Evolutionary conservation across 2,888 invertebrate genomes (phyloP).

Genomic region (Synanthedon andrenaeformis): DNA sequence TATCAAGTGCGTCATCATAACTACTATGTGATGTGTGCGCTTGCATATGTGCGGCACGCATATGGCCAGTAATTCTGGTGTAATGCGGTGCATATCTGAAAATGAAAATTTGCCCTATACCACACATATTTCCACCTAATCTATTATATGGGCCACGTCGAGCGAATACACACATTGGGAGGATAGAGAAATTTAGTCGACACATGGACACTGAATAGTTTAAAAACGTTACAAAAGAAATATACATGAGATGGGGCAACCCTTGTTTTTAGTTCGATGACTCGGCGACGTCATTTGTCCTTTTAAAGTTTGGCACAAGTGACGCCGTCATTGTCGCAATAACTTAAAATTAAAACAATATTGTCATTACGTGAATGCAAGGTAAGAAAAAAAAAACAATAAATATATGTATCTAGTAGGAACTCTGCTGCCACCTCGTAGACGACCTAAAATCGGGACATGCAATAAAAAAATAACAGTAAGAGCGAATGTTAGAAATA

Average conservation of each 20-base stretch:
- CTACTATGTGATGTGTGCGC: constrained; percentile 70
- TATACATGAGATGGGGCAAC: constrained; percentile 71
- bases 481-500: constrained; percentile 50
- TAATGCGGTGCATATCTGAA: constrained; percentile 71
- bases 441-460: constrained; percentile 54
- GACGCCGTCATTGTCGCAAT: constrained; percentile 30
- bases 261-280: constrained; percentile 58
- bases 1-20: constrained; percentile 66
- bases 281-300: constrained; percentile 34
- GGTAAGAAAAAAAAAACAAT: constrained; percentile 19
- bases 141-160: constrained; percentile 38
- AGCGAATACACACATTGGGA: constrained; percentile 51
- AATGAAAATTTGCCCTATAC: constrained; percentile 70
- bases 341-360: constrained; percentile 27
- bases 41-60: constrained; percentile 71
- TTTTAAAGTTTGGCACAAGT: constrained; percentile 18
- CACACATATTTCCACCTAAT: constrained; percentile 65
- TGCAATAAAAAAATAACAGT: constrained; percentile 53
- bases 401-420: constrained; percentile 13
- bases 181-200: constrained; percentile 60
- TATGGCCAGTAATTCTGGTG: constrained; percentile 71
- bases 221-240: constrained; percentile 54
- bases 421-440: constrained; percentile 34
- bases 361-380: constrained; percentile 37
- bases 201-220: constrained; percentile 64